Base-by-base conservation (phyloP, 2,888 invertebrate species). In the Diadegma fenestrale region DNA sequence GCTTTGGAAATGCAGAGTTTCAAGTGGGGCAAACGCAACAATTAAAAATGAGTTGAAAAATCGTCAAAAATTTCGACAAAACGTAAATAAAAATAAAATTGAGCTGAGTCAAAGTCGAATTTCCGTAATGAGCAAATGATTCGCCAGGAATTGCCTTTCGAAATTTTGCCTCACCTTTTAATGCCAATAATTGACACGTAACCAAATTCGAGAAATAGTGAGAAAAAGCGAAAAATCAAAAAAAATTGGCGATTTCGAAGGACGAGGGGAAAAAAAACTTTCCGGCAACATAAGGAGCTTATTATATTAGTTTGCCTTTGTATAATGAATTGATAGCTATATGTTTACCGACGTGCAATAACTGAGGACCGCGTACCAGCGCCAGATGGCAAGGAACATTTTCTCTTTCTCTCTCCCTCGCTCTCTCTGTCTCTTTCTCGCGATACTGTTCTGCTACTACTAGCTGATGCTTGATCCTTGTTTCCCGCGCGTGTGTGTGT, bases 341-440 rank as follows among this genome's bases (percentile, higher is more conserved):
- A 90, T 90, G 90, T 91, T 91, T 91, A 91, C 90, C 88, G 88
- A 89, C 87, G 86, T 88, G 91, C 90, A 91, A 91, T 91, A 91
- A 91, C 89, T 87, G 89, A 88, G 88, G 88, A 85, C 80, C 82
- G 82, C 82, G 82, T 72, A 85, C 87, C 84, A 86, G 87, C 87
- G 88, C 88, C 88, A 88, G 86, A 88, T 88, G 88, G 88, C 85
- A 85, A 86, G 82, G 69, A 85, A 85, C 72, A 79, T 64, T 72
- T 41, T 64, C 69, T 78, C 54, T 68, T 48, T 54, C 77, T 66
- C 77, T 68, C 77, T 66, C 66, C 41, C 64, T 51, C 68, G 10
- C 63, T 80, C 72, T 72, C 64, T 68, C 78, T 69, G 61, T 79
- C 22, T 48, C 69, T 58, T 26, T 33, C 81, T 68, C 80, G 76